Evolutionary conservation across 2,888 invertebrate genomes (phyloP).

Genomic region (Lydus trimaculatus): DNA sequence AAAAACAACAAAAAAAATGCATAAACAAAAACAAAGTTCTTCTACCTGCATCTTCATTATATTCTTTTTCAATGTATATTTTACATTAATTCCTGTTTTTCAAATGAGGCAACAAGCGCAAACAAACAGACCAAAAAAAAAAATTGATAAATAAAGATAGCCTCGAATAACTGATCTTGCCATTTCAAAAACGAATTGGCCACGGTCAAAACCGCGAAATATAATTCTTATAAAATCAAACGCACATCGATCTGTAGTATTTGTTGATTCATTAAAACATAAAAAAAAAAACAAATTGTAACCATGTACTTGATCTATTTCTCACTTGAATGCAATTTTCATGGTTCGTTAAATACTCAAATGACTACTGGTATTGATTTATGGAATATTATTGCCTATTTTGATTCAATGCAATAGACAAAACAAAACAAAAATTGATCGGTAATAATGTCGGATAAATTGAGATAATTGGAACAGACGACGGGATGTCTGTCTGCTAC

Average conservation of each 20-base stretch:
- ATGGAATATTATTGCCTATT: not conserved
- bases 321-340: constrained; percentile 34
- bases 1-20: not conserved
- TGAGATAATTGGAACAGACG: not conserved
- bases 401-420: too few species aligned
- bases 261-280: not conserved
- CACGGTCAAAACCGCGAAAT: constrained; percentile 19
- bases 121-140: not conserved
- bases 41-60: not conserved
- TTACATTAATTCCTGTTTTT: not conserved
- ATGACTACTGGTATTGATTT: constrained; percentile 5
- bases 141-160: not conserved
- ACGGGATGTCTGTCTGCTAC: not conserved
- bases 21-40: not conserved
- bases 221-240: not conserved
- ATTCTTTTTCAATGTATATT: not conserved
- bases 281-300: constrained; percentile 13
- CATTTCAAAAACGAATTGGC: constrained; percentile 18
- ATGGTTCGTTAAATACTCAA: constrained; percentile 26
- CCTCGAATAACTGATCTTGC: not conserved
- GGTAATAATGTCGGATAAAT: constrained; percentile 27
- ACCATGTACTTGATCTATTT: constrained; percentile 42
- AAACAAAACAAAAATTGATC: not conserved
- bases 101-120: not conserved
- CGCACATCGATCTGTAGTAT: not conserved